phyloP scores from a whole-genome alignment of 2,797 vertebrate genomes.

The Miopithecus talapoin region DNA sequence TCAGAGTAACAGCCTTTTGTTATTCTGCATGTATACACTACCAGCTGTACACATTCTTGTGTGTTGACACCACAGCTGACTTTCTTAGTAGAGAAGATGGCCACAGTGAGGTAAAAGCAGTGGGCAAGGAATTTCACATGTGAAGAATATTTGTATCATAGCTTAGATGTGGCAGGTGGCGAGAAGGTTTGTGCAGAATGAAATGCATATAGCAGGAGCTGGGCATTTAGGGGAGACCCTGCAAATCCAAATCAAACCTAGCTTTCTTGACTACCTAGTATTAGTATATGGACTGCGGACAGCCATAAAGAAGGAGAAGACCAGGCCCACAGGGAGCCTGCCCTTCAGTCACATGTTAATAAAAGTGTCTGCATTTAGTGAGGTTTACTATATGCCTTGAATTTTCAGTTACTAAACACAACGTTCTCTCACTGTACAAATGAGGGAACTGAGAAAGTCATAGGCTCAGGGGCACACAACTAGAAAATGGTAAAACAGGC shows the following conservation, averaged over 20 bases:
- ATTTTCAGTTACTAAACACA: not conserved
- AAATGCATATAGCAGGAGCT: not conserved
- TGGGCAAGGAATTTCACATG: not conserved
- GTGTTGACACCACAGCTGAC: not conserved
- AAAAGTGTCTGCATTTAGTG: not conserved
- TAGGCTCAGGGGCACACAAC: not conserved
- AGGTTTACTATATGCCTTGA: not conserved
- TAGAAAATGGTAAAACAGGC: not conserved
- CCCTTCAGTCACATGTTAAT: not conserved
- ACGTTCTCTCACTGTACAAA: too few relatives aligned
- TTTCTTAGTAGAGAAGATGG: not conserved
- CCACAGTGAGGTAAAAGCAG: not conserved
- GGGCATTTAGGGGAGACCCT: not conserved
- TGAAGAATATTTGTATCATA: not conserved
- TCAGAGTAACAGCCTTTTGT: not conserved
- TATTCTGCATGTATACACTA: too few relatives aligned
- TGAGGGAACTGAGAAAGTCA: not conserved
- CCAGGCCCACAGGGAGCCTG: not conserved
- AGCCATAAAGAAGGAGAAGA: not conserved
- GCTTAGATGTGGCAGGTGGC: accelerated
- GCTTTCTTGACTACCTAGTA: not conserved
- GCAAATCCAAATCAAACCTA: not conserved
- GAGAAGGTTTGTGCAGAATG: not conserved
- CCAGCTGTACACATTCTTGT: not conserved
- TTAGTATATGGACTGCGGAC: accelerated